Evolutionary conservation across 2,113 vertebrate species (phyloP).

Genomic region (Podarcis cretensis): DNA sequence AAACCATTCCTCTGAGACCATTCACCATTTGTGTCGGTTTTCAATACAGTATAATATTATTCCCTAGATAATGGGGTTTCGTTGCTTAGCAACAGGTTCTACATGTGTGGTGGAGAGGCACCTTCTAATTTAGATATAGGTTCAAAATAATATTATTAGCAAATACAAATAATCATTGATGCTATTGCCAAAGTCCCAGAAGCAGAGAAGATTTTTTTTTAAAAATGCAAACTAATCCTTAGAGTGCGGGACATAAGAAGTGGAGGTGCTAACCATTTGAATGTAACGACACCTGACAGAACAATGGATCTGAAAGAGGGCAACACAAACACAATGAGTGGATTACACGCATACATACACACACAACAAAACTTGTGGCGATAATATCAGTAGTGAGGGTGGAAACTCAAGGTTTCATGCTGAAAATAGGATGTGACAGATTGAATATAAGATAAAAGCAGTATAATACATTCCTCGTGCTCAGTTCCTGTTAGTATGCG

Average conservation of each 20-base stretch:
- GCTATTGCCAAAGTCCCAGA: constrained; percentile 1
- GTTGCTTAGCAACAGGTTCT: constrained; percentile 70
- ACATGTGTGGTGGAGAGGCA: constrained; percentile 21
- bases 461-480: not conserved
- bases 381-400: not conserved
- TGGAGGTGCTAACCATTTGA: constrained; percentile 13
- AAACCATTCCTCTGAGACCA: constrained; percentile 54
- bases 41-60: constrained; percentile 41
- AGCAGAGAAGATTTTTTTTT: constrained; percentile 14
- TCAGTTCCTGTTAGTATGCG: too few relatives aligned
- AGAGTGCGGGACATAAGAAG: not conserved
- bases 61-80: constrained; percentile 47
- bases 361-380: not conserved
- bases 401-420: not conserved
- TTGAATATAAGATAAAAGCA: not conserved
- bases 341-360: not conserved
- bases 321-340: constrained; percentile 7
- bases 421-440: not conserved
- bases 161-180: constrained; percentile 18
- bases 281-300: constrained; percentile 14
- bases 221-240: not conserved
- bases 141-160: not conserved
- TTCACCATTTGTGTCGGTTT: constrained; percentile 53
- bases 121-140: constrained; percentile 36
- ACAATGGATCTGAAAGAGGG: not conserved